Conservation (phyloP, 2,888 invertebrate genomes). For the Micropterix aruncella region DNA sequence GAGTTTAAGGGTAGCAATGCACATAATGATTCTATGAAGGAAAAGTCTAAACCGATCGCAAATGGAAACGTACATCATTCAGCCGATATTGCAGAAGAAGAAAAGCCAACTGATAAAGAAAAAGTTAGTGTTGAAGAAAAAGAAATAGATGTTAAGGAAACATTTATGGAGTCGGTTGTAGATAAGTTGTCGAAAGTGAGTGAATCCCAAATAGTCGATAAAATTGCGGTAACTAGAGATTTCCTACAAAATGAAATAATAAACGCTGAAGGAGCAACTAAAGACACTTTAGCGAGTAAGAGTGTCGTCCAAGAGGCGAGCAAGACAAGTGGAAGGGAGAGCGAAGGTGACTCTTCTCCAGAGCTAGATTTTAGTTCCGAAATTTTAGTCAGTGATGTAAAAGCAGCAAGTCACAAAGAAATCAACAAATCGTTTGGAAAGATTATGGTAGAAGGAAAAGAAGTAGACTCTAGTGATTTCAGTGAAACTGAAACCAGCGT, state of each 20-base stretch:
- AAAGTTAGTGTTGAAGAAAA: slow-evolving; percentile 9
- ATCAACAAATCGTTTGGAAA: slow-evolving; percentile 18
- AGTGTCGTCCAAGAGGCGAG: no score
- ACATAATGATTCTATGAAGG: no score
- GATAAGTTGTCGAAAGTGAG: background rate
- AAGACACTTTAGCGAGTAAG: no score
- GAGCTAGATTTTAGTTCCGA: slow-evolving; percentile 2
- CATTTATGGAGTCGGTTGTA: slow-evolving; percentile 6
- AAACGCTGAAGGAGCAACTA: background rate
- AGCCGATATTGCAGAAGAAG: slow-evolving; percentile 3
- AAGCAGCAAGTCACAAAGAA: slow-evolving; percentile 10
- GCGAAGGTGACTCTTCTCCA: slow-evolving; percentile 5
- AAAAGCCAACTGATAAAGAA: slow-evolving; percentile 7
- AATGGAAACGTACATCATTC: no score
- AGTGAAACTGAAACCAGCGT: slow-evolving; percentile 12
- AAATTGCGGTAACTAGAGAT: background rate
- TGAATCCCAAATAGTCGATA: background rate
- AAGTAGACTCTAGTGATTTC: background rate
- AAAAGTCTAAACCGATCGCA: no score
- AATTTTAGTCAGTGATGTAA: slow-evolving; percentile 7
- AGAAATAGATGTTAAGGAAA: slow-evolving; percentile 9
- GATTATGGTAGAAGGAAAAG: slow-evolving; percentile 19
- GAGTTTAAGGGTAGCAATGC: background rate
- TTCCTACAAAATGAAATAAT: no score
- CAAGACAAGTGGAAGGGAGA: slow-evolving; percentile 1